phyloP scores from a whole-genome alignment of 2,113 vertebrate genomes.

The Hystrix brachyura region DNA sequence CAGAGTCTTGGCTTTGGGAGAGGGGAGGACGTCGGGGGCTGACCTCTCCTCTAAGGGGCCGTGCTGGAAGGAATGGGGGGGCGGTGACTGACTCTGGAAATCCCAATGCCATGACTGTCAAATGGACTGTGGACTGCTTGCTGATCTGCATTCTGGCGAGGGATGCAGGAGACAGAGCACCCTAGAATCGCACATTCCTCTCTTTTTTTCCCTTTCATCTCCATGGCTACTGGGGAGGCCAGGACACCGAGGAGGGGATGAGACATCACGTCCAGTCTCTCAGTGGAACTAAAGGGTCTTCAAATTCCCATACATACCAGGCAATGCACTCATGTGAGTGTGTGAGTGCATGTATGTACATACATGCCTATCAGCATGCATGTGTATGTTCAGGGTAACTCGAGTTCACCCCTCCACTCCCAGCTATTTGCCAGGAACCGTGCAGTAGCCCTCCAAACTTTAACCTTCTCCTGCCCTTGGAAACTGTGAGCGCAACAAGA shows the following conservation, averaged over 20 bases:
- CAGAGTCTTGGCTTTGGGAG: neutral
- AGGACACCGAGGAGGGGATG: neutral
- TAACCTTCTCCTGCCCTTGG: conserved; percentile 16
- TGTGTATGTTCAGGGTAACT: neutral
- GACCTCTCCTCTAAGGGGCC: neutral
- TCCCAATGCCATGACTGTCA: neutral
- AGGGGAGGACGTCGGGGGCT: neutral
- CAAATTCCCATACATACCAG: neutral
- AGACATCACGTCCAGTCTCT: neutral
- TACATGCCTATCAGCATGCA: no score
- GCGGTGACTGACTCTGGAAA: neutral
- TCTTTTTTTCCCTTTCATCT: conserved; percentile 6
- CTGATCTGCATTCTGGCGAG: conserved; percentile 37
- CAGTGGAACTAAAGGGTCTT: neutral
- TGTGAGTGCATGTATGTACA: neutral
- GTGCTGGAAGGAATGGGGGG: accelerated
- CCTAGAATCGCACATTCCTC: neutral
- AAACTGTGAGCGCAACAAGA: neutral
- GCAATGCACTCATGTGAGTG: neutral
- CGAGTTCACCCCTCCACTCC: neutral
- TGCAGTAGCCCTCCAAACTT: neutral
- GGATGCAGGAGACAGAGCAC: neutral
- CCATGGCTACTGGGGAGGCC: neutral
- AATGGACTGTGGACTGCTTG: neutral
- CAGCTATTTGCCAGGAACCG: neutral